These are phyloP conservation scores for Galemys pyrenaicus DNA, from an alignment of 2,113 vertebrate species.

Conservation along the genomic window DNA sequence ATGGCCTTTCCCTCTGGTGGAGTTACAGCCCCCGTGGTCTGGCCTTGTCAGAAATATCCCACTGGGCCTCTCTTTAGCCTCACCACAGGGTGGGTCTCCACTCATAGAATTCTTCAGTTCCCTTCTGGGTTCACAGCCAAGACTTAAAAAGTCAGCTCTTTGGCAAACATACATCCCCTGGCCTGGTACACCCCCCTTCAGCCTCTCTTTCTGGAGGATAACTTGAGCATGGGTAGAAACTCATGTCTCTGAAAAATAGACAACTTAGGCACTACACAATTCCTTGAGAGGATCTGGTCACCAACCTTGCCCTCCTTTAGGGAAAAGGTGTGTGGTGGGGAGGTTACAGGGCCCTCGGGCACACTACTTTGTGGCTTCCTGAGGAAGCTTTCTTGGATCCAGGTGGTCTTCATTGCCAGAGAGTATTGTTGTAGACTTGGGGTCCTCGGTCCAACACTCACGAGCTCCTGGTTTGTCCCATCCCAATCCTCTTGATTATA, in stretches of 20 bases:
- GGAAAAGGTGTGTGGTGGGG: not conserved
- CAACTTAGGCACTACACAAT: accelerated
- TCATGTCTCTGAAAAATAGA: not conserved
- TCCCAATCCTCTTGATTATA: not conserved
- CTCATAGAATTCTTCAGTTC: not conserved
- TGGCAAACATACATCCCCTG: not conserved
- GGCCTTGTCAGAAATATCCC: not conserved
- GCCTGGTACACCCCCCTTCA: not conserved
- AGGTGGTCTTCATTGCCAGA: accelerated
- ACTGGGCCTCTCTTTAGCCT: not conserved
- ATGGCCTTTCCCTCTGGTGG: not conserved
- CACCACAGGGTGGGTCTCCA: not conserved
- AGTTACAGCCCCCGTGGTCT: not conserved
- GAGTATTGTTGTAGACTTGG: not conserved
- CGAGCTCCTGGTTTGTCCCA: not conserved
- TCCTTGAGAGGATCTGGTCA: not conserved
- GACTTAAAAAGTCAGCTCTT: not conserved
- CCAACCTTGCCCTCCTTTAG: not conserved
- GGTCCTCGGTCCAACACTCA: not conserved
- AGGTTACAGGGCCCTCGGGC: too few species aligned
- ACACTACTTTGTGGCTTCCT: not conserved
- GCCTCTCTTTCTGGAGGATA: not conserved
- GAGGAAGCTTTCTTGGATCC: not conserved
- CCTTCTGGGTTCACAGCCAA: not conserved
- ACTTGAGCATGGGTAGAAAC: not conserved